Evolutionary conservation across 2,797 vertebrate species (phyloP), one percentile per base, ranked within the genome.

Genomic region (Eulemur rubriventer): DNA sequence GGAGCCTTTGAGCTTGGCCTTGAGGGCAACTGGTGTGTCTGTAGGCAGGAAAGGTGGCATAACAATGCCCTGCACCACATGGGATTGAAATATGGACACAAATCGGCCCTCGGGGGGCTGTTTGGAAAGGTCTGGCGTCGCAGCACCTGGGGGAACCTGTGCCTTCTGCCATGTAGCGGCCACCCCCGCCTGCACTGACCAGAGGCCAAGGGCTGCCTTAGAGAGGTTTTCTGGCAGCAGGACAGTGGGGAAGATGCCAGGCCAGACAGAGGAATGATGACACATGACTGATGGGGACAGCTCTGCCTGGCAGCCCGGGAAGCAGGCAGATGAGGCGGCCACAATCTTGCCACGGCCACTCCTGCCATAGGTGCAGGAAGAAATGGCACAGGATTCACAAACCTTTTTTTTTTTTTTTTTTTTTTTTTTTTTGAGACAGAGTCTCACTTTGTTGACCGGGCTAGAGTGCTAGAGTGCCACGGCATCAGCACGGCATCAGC

Each of bases 131-230:
- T 38, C 41, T 1, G 14, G 11, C 48, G 17, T 30, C n/a, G 2
- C 76, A 22, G 38, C 2, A 16, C 26, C 67, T 55, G 28, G 10
- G 75, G 22, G n/a, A 7, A 33, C 24, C 35, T 28, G 28, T 9
- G 33, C 11, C 55, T 52, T 38, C 30, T 22, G 85, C n/a, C 43
- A 33, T 17, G 0, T 2, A 0, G 57, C 3, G 9, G 65, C 46
- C 41, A 12, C 11, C 7, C 35, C 57, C 6, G 0, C 28, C 41
- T 28, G 67, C 89, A 9, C 35, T 2, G 12, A 28, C 38, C 8
- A 2, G 55, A 22, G 69, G 67, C 33, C 0, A 0, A 24, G 72
- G 48, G 0, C 13, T 0, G 7, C 55, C 76, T 46, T 9, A 7
- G 50, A 61, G 26, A 16, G 69, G 35, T 13, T 52, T 52, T 41